Conservation (phyloP, 2,888 invertebrate species). For the Athalia cordata region DNA sequence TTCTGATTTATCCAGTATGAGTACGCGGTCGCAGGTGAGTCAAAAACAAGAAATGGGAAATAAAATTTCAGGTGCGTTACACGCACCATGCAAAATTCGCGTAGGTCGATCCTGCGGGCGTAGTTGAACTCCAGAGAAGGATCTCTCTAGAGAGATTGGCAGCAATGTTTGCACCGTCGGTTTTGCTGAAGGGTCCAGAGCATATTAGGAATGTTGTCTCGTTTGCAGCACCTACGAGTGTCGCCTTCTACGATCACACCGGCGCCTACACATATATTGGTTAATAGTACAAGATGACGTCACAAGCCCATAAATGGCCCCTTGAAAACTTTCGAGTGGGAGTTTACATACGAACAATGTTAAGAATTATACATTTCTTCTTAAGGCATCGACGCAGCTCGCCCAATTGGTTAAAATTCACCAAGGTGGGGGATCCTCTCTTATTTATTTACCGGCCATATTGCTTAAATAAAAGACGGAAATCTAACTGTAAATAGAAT, state of each 20-base stretch:
- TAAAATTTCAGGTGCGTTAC: too few species aligned
- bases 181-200: constrained; percentile 37
- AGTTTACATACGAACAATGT: constrained; percentile 58
- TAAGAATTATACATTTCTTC: constrained; percentile 63
- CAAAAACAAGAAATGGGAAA: not conserved
- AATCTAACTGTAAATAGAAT: too few species aligned
- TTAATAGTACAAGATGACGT: constrained; percentile 70
- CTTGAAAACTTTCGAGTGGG: constrained; percentile 65
- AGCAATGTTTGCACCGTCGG: not conserved
- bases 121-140: constrained; percentile 28
- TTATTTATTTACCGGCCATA: too few species aligned
- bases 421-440: too few species aligned
- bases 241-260: constrained; percentile 67
- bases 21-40: not conserved
- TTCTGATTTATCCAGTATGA: not conserved
- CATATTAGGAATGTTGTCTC: constrained; percentile 45
- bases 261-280: constrained; percentile 68
- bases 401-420: not conserved
- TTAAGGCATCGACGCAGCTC: not conserved
- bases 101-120: constrained; percentile 10
- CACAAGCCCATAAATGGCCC: constrained; percentile 69
- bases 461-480: too few species aligned
- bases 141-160: constrained; percentile 22
- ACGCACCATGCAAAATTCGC: not conserved
- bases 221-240: constrained; percentile 64